Evolutionary conservation across 2,113 vertebrate species (phyloP), one percentile per base, ranked within the genome.

Genomic region (Podarcis cretensis): DNA sequence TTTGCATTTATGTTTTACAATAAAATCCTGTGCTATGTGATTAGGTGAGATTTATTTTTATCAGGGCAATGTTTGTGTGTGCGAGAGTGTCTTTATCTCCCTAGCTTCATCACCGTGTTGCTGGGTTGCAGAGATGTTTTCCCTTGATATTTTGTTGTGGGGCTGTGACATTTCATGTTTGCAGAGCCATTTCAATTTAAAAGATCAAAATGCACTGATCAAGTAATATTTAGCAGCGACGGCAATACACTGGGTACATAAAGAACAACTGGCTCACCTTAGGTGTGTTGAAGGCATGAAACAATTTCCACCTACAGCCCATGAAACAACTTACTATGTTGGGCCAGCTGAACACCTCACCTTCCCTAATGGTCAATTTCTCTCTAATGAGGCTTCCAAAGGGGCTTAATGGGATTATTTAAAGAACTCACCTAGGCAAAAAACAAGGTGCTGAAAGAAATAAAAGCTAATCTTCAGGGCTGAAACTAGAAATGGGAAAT

Each of bases 341-440:
- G 63, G 71, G 71, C 73, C 35, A 85, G 32, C 20, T 21, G 40
- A 86, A 80, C 63, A 54, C 40, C 43, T 79, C 30, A 80, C 30
- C 43, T 87, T 79, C 37, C 79, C 30, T 79, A 68, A 69, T 87
- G 65, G 66, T 79, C 63, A 80, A 79, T 79, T 87, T 87, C 63
- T 87, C 5, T 79, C 59, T 57, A 54, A 79, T 80, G 85, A 86
- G 40, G 59, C 85, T 68, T 68, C 40, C n/a, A 68, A 82, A 69
- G n/a, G 65, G 20, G 27, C 37, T 69, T 79, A 80, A 69, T 69
- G 30, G 13, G 37, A 4, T 48, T 86, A 77, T 79, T 86, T 87
- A 79, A 87, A 69, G 35, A 54, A 21, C 21, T 87, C n/a, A 68
- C 30, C 21, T 87, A 80, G 65, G n/a, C 63, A 69, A 87, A 87